These are phyloP conservation scores for Periphyllus acericola DNA, from an alignment of 2,888 invertebrate genomes.

Conservation along the genomic window DNA sequence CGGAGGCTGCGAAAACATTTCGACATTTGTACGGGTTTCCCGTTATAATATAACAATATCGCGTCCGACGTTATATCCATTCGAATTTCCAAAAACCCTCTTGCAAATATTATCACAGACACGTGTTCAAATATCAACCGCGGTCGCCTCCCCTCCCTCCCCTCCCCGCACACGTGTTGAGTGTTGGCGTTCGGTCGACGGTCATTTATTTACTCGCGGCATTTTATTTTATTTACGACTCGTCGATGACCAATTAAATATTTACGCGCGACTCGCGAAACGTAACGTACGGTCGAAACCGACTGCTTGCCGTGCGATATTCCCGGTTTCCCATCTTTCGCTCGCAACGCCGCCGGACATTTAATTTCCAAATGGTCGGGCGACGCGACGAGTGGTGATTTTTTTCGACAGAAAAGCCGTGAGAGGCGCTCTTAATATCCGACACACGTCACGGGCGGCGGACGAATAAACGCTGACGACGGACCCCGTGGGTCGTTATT, in stretches of 20 bases:
- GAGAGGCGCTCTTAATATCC: constrained; percentile 34
- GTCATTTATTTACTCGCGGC: too few species aligned
- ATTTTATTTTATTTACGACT: background rate
- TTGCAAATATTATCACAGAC: too few species aligned
- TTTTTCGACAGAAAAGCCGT: constrained; percentile 23
- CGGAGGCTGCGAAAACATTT: constrained; percentile 11
- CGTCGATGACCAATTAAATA: background rate
- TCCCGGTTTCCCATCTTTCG: background rate
- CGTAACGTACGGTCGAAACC: background rate
- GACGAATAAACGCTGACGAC: constrained; percentile 52
- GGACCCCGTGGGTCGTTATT: constrained; percentile 45
- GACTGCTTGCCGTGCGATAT: too few species aligned
- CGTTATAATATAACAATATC: background rate
- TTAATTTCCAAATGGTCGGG: background rate
- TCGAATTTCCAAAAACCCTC: too few species aligned
- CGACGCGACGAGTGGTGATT: constrained; percentile 12
- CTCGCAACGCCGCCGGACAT: background rate
- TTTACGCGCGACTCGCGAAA: background rate
- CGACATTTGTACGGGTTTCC: background rate
- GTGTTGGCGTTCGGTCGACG: too few species aligned
- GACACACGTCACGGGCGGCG: constrained; percentile 37
- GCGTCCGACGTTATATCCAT: background rate
- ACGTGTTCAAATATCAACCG: too few species aligned
- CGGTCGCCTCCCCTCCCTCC: too few species aligned
- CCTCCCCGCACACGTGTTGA: too few species aligned